phyloP scores from a whole-genome alignment of 2,113 vertebrate genomes.

The Spheniscus mendiculus region DNA sequence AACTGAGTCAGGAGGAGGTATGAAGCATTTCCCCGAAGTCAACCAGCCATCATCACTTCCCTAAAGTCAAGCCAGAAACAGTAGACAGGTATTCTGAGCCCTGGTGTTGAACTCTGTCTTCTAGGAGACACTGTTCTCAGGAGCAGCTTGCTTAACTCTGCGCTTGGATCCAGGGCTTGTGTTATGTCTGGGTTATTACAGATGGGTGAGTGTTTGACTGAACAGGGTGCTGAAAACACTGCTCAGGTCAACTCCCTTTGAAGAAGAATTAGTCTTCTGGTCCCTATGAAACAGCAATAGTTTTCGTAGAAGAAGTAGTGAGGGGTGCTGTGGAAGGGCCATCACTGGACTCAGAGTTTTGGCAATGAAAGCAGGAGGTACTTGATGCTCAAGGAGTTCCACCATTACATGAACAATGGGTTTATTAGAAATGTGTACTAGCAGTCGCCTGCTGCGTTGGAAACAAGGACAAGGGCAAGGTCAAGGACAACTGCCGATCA shows the following conservation, averaged over 20 bases:
- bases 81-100: not conserved
- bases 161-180: not conserved
- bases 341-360: not conserved
- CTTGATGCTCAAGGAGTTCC: not conserved
- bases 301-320: not conserved
- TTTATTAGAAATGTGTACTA: not conserved
- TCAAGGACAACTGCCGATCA: not conserved
- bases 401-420: too few relatives aligned
- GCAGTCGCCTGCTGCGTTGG: not conserved
- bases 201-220: not conserved
- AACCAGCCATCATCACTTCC: not conserved
- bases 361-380: not conserved
- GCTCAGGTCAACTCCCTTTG: not conserved
- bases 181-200: not conserved
- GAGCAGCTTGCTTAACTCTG: not conserved
- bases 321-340: not conserved
- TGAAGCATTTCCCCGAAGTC: not conserved
- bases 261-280: not conserved
- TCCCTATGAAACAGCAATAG: not conserved
- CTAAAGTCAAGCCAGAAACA: not conserved
- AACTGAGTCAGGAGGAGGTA: not conserved
- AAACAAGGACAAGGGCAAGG: not conserved
- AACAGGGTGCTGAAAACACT: not conserved
- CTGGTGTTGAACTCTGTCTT: not conserved
- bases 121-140: not conserved